Percentiles rank a stretch among this genome's conserved stretches.
Conservation (phyloP, 2,113 vertebrate genomes). For the Takifugu bimaculatus region DNA sequence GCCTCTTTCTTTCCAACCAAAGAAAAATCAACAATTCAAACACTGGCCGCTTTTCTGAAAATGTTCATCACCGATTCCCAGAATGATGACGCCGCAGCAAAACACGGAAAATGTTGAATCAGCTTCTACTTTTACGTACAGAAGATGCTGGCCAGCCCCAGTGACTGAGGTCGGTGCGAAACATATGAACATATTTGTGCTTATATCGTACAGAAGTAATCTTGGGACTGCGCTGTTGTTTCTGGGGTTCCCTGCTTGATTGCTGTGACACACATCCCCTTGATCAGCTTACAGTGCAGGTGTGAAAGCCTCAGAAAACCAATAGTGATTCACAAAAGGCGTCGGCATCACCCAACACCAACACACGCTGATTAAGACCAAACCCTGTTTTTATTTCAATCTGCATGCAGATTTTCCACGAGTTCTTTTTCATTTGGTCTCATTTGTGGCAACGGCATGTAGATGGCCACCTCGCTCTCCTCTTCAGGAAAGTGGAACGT, state of each 20-base stretch:
- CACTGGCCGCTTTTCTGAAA: conserved; percentile 62
- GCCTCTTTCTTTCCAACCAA: conserved; percentile 61
- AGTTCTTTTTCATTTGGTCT: not conserved
- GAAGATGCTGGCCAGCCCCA: conserved; percentile 52
- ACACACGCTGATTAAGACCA: conserved; percentile 7
- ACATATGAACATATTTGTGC: conserved; percentile 1
- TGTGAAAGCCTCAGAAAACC: not conserved
- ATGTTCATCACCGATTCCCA: conserved; percentile 64
- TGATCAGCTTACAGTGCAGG: too few species aligned
- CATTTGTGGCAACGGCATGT: conserved; percentile 6
- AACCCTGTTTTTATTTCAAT: not conserved
- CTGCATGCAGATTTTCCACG: not conserved
- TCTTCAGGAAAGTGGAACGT: conserved; percentile 24
- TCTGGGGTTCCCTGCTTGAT: too few species aligned
- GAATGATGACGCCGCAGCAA: conserved; percentile 71
- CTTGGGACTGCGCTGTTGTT: too few species aligned
- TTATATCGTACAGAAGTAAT: not conserved
- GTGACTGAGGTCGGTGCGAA: conserved; percentile 5
- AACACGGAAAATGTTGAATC: conserved; percentile 70
- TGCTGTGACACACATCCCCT: too few species aligned
- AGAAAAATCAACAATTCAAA: conserved; percentile 67
- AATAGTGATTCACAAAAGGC: not conserved
- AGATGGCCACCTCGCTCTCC: conserved; percentile 17
- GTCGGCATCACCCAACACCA: not conserved
- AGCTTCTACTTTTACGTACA: conserved; percentile 62